phyloP scores from a whole-genome alignment of 1,140 invertebrate species.

The Ips nitidus region DNA sequence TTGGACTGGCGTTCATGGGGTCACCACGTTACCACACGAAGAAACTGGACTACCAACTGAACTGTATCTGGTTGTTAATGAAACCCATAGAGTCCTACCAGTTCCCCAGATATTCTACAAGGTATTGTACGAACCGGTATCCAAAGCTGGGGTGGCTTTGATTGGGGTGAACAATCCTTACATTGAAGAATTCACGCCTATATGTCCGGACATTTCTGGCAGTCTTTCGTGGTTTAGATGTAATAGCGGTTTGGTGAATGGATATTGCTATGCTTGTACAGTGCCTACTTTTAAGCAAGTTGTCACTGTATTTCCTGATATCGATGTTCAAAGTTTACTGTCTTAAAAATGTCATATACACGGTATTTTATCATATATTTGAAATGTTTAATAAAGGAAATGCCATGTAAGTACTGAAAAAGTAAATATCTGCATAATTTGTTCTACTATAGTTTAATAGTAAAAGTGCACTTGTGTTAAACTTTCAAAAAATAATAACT shows the following conservation, averaged over 20 bases:
- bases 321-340: neutral
- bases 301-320: conserved; percentile 44
- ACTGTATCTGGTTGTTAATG: conserved; percentile 54
- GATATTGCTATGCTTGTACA: conserved; percentile 67
- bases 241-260: conserved; percentile 54
- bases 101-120: conserved; percentile 65
- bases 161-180: conserved; percentile 68
- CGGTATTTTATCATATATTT: too few relatives aligned
- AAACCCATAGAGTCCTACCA: conserved; percentile 54
- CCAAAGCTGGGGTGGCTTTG: conserved; percentile 59
- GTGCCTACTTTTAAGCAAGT: conserved; percentile 60
- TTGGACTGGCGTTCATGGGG: conserved; percentile 61
- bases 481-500: too few relatives aligned
- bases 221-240: conserved; percentile 55
- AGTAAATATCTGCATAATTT: too few relatives aligned
- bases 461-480: too few relatives aligned
- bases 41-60: conserved; percentile 47
- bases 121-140: conserved; percentile 59
- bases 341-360: conserved; percentile 1
- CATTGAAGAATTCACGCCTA: conserved; percentile 47
- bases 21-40: conserved; percentile 55
- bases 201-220: conserved; percentile 61
- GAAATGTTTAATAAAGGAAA: too few relatives aligned
- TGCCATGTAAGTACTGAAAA: too few relatives aligned
- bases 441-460: too few relatives aligned